A percentile compares a stretch with the other conserved stretches of the same genome.
phyloP scores from a whole-genome alignment of 2,888 invertebrate genomes.

The Drosophila quinaria region DNA sequence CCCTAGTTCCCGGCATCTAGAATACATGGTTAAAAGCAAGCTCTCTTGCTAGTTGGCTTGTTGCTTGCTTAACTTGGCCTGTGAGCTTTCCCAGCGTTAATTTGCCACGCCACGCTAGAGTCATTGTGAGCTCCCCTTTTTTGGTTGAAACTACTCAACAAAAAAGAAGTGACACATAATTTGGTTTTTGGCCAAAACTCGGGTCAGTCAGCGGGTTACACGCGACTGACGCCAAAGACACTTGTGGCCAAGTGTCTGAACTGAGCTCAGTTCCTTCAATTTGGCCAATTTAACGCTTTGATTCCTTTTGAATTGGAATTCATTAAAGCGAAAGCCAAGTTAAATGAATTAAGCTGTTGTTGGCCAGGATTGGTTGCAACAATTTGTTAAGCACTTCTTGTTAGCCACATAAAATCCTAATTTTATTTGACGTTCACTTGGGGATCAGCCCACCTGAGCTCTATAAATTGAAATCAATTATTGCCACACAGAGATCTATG shows the following conservation, averaged over 20 bases:
- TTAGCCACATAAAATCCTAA: conserved; percentile 62
- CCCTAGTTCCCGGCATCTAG: conserved; percentile 11
- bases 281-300: conserved; percentile 48
- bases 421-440: conserved; percentile 55
- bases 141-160: conserved; percentile 18
- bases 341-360: conserved; percentile 36
- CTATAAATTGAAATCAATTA: conserved; percentile 78
- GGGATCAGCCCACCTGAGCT: conserved; percentile 57
- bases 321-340: conserved; percentile 3
- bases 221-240: conserved; percentile 21
- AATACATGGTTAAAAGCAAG: conserved; percentile 49
- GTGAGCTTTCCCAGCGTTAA: conserved; percentile 69
- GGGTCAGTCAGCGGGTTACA: conserved; percentile 33
- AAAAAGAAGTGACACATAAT: conserved; percentile 52
- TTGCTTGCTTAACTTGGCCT: conserved; percentile 29
- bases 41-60: conserved; percentile 32
- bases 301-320: conserved; percentile 35
- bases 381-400: conserved; percentile 51
- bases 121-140: conserved; percentile 28
- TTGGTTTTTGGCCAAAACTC: conserved; percentile 30
- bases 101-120: conserved; percentile 31
- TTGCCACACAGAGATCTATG: conserved; percentile 70
- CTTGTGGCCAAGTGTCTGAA: conserved; percentile 38
- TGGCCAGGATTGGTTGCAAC: conserved; percentile 40
- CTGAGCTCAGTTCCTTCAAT: background rate